Base-by-base conservation (phyloP, 1,140 invertebrate species). In the Gryllus bimaculatus region DNA sequence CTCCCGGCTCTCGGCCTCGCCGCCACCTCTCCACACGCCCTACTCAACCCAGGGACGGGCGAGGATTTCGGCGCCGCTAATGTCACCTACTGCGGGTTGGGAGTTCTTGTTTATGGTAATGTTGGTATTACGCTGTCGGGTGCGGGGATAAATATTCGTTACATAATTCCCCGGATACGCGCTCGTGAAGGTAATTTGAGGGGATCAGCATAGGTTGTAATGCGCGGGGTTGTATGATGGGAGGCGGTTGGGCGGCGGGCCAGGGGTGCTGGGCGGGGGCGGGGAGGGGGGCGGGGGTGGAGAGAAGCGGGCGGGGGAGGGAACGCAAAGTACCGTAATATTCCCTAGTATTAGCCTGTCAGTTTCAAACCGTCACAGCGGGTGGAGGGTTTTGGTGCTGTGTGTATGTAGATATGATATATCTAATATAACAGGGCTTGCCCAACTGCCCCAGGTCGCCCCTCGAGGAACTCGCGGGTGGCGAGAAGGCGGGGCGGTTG, bases 61-160 rank as follows among this genome's bases (percentile, higher is more conserved):
- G n/a, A 39, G 26, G 26, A 39, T 39, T 39, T 39, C 18, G 54
- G 54, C 18, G 10, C 54, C 10, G 54, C 18, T 66, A 66, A 66
- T 66, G 54, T 66, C 54, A n/a, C 54, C 54, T 66, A n/a, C 54
- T 66, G 10, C 18, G 18, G 54, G 54, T n/a, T 66, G 54, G 54
- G 54, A 66, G 54, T 66, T 66, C n/a, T 66, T 66, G 54, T 66
- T n/a, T 66, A 66, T 66, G 54, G 54, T 66, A 66, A 66, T 66
- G 54, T 66, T 66, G 54, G 54, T 66, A 66, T 66, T 66, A 66
- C 54, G 54, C 54, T 66, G 54, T 66, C 54, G 54, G 54, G 54
- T 66, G 54, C 54, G 10, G 54, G 54, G 54, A 66, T 66, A 66
- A 66, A 3, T 3, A 3, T 66, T 7, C 7, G 54, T 66, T 66